Evolutionary conservation across 2,113 vertebrate genomes (phyloP).

Genomic region (Aphelocoma coerulescens): DNA sequence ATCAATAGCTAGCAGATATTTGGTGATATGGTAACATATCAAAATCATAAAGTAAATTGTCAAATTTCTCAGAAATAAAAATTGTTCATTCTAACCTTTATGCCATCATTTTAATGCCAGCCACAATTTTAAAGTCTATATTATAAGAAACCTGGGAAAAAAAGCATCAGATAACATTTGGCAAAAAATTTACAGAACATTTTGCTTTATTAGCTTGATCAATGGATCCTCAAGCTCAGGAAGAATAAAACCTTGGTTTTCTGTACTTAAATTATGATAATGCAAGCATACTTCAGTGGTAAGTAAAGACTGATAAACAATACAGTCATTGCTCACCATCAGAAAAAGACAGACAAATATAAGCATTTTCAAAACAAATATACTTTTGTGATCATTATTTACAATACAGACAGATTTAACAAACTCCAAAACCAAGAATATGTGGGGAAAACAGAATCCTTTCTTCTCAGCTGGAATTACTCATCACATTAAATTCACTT

Average conservation of each 20-base stretch:
- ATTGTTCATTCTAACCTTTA: neutral
- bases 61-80: neutral
- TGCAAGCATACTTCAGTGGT: neutral
- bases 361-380: neutral
- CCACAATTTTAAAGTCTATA: neutral
- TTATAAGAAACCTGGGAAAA: neutral
- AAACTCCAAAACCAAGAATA: neutral
- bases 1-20: neutral
- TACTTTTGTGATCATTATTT: neutral
- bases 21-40: neutral
- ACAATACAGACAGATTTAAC: neutral
- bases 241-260: neutral
- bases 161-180: neutral
- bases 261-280: neutral
- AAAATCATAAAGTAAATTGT: neutral
- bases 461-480: neutral
- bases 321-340: neutral
- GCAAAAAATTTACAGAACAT: neutral
- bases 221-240: neutral
- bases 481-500: neutral
- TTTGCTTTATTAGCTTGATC: neutral
- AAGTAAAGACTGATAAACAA: neutral
- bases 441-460: neutral
- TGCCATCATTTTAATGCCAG: neutral
- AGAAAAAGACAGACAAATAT: neutral